These are phyloP conservation scores for Dromococcyx pavoninus DNA, from an alignment of 2,797 vertebrate species.

Conservation along the genomic window DNA sequence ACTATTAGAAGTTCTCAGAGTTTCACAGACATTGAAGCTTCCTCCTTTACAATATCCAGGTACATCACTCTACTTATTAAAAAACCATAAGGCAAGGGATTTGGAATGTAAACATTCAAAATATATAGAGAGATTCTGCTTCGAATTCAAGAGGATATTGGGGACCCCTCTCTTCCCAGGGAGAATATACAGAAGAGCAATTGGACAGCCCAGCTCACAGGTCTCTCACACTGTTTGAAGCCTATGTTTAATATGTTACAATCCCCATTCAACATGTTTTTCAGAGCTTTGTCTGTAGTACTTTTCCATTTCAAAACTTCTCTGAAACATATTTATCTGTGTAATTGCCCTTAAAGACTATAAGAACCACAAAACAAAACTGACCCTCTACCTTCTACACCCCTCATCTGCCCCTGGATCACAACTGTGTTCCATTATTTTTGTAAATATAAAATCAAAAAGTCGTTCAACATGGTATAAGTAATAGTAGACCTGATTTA, in stretches of 20 bases:
- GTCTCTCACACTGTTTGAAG: not conserved
- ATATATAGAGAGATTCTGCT: not conserved
- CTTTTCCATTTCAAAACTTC: not conserved
- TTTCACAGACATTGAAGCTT: not conserved
- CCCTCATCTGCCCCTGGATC: not conserved
- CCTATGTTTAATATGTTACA: not conserved
- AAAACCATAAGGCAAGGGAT: not conserved
- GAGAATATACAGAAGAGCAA: not conserved
- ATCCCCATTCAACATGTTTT: not conserved
- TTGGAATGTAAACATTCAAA: not conserved
- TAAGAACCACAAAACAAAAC: not conserved
- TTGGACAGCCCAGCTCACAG: not conserved
- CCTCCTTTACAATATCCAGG: not conserved
- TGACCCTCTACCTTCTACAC: not conserved
- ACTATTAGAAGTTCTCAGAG: not conserved
- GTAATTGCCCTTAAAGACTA: accelerated
- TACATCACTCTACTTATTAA: not conserved
- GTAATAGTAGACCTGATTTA: not conserved
- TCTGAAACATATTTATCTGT: not conserved
- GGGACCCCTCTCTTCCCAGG: not conserved
- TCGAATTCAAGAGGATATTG: not conserved
- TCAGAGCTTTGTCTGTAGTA: not conserved
- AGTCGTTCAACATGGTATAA: not conserved
- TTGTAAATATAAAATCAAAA: not conserved
- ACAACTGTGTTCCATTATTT: not conserved